These are phyloP conservation scores for Drosophila niveifrons DNA, from an alignment of 2,888 invertebrate genomes.

Conservation along the genomic window DNA sequence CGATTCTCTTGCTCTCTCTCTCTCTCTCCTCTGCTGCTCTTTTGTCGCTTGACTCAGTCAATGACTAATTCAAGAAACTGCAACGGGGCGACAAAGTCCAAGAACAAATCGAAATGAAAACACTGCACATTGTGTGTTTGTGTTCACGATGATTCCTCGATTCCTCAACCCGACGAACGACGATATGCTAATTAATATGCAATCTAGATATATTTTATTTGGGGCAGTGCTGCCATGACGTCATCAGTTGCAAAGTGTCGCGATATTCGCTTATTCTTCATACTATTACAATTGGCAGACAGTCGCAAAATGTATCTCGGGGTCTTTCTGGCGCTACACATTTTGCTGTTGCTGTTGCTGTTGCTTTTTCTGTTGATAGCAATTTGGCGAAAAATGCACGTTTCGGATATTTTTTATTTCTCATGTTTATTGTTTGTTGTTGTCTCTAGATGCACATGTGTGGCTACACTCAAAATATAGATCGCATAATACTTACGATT, in stretches of 20 bases:
- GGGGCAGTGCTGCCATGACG: slow-evolving; percentile 46
- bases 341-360: no score
- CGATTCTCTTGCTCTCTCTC: slow-evolving; percentile 22
- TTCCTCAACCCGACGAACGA: no score
- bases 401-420: slow-evolving; percentile 46
- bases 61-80: slow-evolving; percentile 58
- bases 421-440: background rate
- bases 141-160: slow-evolving; percentile 8
- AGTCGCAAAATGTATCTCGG: slow-evolving; percentile 29
- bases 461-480: slow-evolving; percentile 12
- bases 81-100: slow-evolving; percentile 46
- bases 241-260: slow-evolving; percentile 42
- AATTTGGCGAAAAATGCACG: slow-evolving; percentile 70
- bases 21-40: slow-evolving; percentile 5
- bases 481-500: slow-evolving; percentile 26
- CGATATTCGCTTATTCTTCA: slow-evolving; percentile 19
- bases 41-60: slow-evolving; percentile 9
- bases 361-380: slow-evolving; percentile 55
- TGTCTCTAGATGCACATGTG: slow-evolving; percentile 38
- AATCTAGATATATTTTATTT: slow-evolving; percentile 21
- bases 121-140: background rate
- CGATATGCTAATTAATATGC: slow-evolving; percentile 26
- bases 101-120: slow-evolving; percentile 21
- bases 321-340: slow-evolving; percentile 22
- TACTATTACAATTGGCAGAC: slow-evolving; percentile 62